Evolutionary conservation across 2,888 invertebrate species (phyloP), one percentile per base, ranked within the genome.

Genomic region (Drosophila conformis): DNA sequence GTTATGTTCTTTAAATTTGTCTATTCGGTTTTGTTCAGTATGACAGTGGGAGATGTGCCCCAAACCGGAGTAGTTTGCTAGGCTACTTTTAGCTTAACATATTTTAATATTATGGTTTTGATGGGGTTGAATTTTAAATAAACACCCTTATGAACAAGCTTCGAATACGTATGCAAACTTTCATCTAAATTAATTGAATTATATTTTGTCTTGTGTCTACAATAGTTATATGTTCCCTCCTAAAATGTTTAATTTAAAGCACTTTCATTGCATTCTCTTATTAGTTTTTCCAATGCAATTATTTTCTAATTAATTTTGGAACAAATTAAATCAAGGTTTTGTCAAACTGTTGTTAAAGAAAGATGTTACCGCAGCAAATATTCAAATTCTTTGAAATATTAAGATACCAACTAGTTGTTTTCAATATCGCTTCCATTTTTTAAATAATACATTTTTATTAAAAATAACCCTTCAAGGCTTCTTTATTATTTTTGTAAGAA

Each of bases 1-100:
- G 75, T 57, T 46, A 48, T 67, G 65, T 67, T 60, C 76, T 57
- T 84, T 73, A 76, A 86, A 78, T 77, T 82, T 83, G 78, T 68
- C 69, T 48, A 46, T 60, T 59, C 54, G 69, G 38, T 56, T 73
- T 69, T 68, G 61, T 51, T 49, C 33, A 27, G 25, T 21, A 31
- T 15, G 8, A 18, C 35, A 25, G 15, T 33, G 53, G 53, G 48
- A 29, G n/a, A 27, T 10, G 8, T 2, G 31, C 8, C 11, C 4
- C 1, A n/a, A n/a, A n/a, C 3, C 27, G 27, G 36, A 54, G 52
- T 15, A 25, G 56, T 27, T 7, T 18, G 2, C 13, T 18, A 18
- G 8, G n/a, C 13, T 31, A 31, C 38, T 15, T 7, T 27, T 27
- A n/a, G 29, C 13, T n/a, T 10, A 57, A 31, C 29, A 40, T 57